These are phyloP conservation scores for Murina feae DNA, from an alignment of 2,113 vertebrate species.

Conservation along the genomic window DNA sequence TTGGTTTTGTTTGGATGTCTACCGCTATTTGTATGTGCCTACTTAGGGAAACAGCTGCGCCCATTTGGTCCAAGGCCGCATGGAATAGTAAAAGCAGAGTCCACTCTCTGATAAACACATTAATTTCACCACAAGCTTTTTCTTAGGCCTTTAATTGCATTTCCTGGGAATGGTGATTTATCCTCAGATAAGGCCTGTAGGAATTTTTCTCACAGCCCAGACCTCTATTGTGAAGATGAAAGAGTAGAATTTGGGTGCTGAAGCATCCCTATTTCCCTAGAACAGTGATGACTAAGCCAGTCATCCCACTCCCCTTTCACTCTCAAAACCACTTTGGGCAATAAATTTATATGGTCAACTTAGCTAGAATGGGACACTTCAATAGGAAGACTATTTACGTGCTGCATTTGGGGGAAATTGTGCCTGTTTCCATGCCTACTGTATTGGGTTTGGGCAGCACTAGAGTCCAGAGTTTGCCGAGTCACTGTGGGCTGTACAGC, in stretches of 20 bases:
- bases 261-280: neutral
- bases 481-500: accelerated
- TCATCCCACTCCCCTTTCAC: neutral
- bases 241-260: neutral
- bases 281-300: neutral
- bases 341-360: neutral
- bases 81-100: conserved; percentile 28
- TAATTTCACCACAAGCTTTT: conserved; percentile 44
- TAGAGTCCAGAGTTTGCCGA: neutral
- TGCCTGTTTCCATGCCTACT: neutral
- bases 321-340: neutral
- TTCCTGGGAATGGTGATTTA: conserved; percentile 40
- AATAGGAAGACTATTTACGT: neutral
- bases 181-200: neutral
- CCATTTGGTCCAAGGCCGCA: neutral
- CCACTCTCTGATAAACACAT: conserved; percentile 35
- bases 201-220: conserved; percentile 15
- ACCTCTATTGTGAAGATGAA: neutral
- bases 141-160: conserved; percentile 26
- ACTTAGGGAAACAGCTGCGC: conserved; percentile 46
- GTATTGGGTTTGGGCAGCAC: neutral
- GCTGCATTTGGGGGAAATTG: neutral
- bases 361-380: neutral
- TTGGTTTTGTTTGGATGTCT: neutral
- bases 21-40: neutral